Evolutionary conservation across 2,888 invertebrate species (phyloP), one percentile per base, ranked within the genome.

Genomic region (Ischnus inquisitorius): DNA sequence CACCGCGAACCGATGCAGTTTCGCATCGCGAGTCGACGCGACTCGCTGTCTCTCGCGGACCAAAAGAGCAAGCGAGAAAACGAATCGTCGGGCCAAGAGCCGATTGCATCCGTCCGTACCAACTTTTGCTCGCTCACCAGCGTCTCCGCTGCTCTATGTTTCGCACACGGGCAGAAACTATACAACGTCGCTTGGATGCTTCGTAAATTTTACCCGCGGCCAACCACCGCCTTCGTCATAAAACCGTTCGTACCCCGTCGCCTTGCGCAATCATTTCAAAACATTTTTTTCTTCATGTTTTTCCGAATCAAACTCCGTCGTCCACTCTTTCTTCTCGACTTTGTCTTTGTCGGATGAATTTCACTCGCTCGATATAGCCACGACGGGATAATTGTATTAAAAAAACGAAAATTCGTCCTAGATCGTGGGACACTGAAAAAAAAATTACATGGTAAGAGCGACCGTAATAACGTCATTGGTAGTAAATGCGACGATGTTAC

Each of bases 1-100:
- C 80, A 22, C 80, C 77, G 69, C 74, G 79, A 76, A 77, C 69
- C 83, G 82, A 82, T 86, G 87, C 86, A 86, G 77, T 86, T 86
- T 85, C 82, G 71, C 79, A 79, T 86, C 74, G 83, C 72, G 54
- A 68, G 62, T 54, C 75, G 75, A 25, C 28, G 10, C 64, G 64
- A 75, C 64, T 65, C 64, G 75, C 48, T 10, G 72, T 28, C 48
- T 60, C 62, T 67, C 41, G 65, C 19, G 60, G 22, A 25, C 25
- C 25, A 46, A 54, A 75, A 78, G 57, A 76, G 67, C 16, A 60
- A 43, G 34, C 12, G 71, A 74, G 85, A 46, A 72, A 57, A 60
- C 41, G 72, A 54, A 72, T 77, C 71, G 78, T 62, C 72, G 72
- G 60, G 78, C 25, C 78, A 65, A 80, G 79, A 76, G 39, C 60